These are phyloP conservation scores for Poecile atricapillus DNA, from an alignment of 2,113 vertebrate genomes.

Conservation along the genomic window DNA sequence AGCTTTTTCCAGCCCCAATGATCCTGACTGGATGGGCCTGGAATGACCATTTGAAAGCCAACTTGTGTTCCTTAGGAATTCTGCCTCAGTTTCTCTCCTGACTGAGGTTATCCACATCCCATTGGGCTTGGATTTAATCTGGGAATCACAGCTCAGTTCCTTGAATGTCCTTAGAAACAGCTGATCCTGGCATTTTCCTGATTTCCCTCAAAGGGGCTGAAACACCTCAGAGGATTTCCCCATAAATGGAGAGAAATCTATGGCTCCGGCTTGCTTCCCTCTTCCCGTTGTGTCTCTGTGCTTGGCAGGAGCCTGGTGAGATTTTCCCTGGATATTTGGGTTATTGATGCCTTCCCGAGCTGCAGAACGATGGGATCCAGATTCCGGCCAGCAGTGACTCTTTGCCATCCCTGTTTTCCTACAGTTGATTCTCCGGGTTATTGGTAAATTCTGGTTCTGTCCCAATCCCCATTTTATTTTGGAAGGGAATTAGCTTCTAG, in stretches of 20 bases:
- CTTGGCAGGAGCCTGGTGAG: neutral
- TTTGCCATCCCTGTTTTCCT: neutral
- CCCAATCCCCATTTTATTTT: neutral
- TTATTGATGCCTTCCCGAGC: neutral
- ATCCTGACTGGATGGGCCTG: neutral
- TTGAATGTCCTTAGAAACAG: too few species aligned
- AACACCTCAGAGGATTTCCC: neutral
- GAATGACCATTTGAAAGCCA: neutral
- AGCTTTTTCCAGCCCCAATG: neutral
- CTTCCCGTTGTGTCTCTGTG: neutral
- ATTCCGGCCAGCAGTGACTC: fast-evolving
- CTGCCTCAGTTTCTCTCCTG: neutral
- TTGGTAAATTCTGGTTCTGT: neutral
- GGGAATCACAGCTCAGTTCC: neutral
- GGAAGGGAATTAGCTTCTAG: neutral
- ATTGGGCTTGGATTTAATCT: neutral
- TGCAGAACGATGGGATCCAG: neutral
- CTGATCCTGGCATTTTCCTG: neutral
- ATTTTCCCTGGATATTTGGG: neutral
- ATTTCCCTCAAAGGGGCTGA: neutral
- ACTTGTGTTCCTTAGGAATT: neutral
- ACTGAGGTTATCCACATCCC: neutral
- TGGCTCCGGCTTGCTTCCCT: neutral
- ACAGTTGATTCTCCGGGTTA: neutral
- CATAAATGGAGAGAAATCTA: neutral